Conservation (phyloP, 2,797 vertebrate species). For the Brotogeris chrysoptera region DNA sequence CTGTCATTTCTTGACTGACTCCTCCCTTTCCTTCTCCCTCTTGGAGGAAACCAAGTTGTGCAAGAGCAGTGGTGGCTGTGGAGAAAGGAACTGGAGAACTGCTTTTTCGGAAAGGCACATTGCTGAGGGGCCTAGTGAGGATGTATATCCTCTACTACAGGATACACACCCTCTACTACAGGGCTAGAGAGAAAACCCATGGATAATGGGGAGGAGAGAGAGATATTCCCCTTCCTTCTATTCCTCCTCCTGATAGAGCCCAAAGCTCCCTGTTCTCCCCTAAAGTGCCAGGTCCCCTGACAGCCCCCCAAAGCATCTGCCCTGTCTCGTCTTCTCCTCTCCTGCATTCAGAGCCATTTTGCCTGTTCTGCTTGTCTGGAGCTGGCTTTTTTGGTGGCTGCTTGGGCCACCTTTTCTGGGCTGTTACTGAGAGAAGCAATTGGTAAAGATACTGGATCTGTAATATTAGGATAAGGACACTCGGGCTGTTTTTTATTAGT, state of each 20-base stretch:
- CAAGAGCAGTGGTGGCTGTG: background rate
- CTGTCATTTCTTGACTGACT: background rate
- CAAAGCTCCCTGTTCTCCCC: background rate
- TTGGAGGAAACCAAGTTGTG: background rate
- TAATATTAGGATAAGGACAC: background rate
- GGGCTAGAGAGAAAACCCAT: background rate
- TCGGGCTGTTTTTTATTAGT: background rate
- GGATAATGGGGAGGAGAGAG: background rate
- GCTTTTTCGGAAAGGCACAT: background rate
- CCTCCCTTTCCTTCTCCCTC: slow-evolving; percentile 4
- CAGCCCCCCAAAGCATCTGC: background rate
- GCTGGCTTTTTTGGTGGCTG: background rate
- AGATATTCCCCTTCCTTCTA: background rate
- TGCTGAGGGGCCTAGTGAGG: background rate
- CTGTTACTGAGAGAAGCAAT: background rate
- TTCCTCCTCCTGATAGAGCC: background rate
- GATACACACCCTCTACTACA: background rate
- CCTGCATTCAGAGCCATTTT: background rate
- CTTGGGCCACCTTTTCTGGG: background rate
- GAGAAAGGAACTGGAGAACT: background rate
- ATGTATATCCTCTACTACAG: background rate
- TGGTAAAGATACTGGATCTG: background rate
- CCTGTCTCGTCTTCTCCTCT: rapidly evolving
- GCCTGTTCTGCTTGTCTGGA: rapidly evolving
- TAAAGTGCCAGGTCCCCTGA: background rate